phyloP scores from a whole-genome alignment of 2,113 vertebrate species.

The Paradisaea rubra region DNA sequence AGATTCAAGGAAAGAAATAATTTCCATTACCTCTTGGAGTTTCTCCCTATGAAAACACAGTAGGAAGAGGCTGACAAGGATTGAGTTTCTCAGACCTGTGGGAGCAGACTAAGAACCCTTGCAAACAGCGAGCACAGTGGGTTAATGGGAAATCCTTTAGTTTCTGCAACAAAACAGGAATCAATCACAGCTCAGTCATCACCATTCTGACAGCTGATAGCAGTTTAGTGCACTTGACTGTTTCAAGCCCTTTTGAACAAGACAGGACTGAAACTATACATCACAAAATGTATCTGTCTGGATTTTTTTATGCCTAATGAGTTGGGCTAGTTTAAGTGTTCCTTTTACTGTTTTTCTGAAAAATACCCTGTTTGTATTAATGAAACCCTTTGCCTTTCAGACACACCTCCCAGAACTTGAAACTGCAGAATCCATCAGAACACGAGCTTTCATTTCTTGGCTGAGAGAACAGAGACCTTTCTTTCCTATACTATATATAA shows the following conservation, averaged over 20 bases:
- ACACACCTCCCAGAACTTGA: constrained; percentile 89
- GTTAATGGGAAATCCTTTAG: background rate
- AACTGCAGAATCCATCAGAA: constrained; percentile 87
- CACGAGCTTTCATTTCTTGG: constrained; percentile 84
- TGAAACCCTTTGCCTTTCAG: constrained; percentile 63
- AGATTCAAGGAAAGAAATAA: background rate
- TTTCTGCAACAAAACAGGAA: background rate
- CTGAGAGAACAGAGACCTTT: constrained; percentile 93
- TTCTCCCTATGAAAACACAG: background rate
- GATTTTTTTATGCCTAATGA: background rate
- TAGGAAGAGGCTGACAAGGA: background rate
- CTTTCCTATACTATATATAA: constrained; percentile 84
- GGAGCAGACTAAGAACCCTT: background rate
- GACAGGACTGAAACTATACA: background rate
- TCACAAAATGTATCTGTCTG: background rate
- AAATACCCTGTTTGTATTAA: background rate
- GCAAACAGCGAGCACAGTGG: background rate
- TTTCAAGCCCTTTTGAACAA: background rate
- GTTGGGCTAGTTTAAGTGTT: background rate
- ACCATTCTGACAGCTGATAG: background rate
- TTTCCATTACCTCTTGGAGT: background rate
- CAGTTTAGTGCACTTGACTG: background rate
- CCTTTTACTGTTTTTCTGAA: background rate
- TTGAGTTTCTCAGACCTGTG: background rate
- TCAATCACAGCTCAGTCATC: background rate